Evolutionary conservation across 2,113 vertebrate species (phyloP).

Genomic region (Montifringilla adamsi): DNA sequence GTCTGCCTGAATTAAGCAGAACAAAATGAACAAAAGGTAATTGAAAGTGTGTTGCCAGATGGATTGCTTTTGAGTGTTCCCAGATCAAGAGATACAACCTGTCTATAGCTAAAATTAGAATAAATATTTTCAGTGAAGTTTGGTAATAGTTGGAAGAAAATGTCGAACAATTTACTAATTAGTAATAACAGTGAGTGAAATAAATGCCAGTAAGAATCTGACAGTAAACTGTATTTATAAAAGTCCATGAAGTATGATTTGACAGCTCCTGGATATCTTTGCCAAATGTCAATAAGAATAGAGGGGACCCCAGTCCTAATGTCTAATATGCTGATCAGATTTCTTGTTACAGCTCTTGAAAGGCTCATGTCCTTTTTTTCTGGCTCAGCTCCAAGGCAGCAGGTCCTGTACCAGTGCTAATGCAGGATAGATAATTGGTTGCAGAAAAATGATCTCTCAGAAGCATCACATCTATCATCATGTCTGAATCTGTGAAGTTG

Average conservation of each 20-base stretch:
- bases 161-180: background rate
- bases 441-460: background rate
- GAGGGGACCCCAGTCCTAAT: background rate
- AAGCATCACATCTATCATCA: background rate
- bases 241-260: background rate
- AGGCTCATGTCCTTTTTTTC: background rate
- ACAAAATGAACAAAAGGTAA: background rate
- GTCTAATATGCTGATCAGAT: background rate
- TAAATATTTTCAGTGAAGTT: background rate
- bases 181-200: background rate
- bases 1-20: background rate
- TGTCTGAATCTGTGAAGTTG: background rate
- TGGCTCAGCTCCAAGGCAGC: background rate
- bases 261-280: background rate
- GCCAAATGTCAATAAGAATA: background rate
- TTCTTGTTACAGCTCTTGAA: background rate
- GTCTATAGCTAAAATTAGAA: background rate
- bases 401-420: background rate
- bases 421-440: rapidly evolving
- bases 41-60: background rate
- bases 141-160: background rate
- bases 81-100: background rate
- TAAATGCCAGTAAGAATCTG: background rate
- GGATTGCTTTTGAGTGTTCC: background rate
- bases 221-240: background rate